Percentiles rank a stretch among this genome's conserved stretches.
Conservation (phyloP, 92 coral and sea anemone genomes). For the Epizoanthus rinbou region DNA sequence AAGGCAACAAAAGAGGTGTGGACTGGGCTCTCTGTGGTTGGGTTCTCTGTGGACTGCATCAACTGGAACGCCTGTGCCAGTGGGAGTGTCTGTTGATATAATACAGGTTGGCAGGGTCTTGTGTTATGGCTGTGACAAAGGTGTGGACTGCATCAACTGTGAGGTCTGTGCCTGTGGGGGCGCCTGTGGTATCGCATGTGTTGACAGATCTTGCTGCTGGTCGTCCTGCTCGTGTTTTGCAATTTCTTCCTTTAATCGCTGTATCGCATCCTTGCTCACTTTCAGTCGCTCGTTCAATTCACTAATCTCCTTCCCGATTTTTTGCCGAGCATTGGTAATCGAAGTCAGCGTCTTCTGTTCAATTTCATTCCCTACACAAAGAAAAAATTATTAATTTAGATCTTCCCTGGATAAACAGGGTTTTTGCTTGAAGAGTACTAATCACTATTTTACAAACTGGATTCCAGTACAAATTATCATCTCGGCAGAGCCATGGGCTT, state of each 20-base stretch:
- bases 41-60: too few relatives aligned
- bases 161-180: constrained; percentile 5
- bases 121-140: constrained; percentile 19
- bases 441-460: too few relatives aligned
- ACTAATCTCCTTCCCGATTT: constrained; percentile 91
- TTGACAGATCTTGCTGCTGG: constrained; percentile 44
- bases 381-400: not conserved
- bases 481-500: too few relatives aligned
- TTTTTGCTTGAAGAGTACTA: too few relatives aligned
- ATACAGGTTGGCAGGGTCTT: too few relatives aligned
- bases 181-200: constrained; percentile 21
- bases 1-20: too few relatives aligned
- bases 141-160: not conserved
- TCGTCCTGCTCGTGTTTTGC: constrained; percentile 86
- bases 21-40: too few relatives aligned
- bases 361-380: constrained; percentile 79
- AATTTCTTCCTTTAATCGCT: constrained; percentile 79
- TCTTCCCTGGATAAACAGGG: not conserved
- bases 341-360: constrained; percentile 83
- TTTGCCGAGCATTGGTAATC: constrained; percentile 82
- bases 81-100: too few relatives aligned
- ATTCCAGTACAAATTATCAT: too few relatives aligned
- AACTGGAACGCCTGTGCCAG: too few relatives aligned
- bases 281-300: constrained; percentile 89
- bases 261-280: constrained; percentile 87